Conservation (phyloP, 2,888 invertebrate genomes). For the Amblyjoppa fuscipennis region DNA sequence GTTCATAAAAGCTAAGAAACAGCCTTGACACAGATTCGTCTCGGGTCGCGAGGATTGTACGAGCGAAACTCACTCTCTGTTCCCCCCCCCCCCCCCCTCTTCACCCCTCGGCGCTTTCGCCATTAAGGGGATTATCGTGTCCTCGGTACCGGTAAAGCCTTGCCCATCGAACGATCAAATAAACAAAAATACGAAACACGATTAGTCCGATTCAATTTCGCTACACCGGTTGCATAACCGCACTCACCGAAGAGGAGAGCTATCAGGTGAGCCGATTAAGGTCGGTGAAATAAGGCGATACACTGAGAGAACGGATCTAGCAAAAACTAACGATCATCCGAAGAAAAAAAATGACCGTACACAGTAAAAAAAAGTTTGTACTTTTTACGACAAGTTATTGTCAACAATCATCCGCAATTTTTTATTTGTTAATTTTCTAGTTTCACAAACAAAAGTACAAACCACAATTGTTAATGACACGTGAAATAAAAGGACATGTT, state of each 20-base stretch:
- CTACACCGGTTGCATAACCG: not conserved
- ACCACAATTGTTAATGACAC: too few species aligned
- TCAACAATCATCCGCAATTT: too few species aligned
- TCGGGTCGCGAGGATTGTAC: constrained; percentile 19
- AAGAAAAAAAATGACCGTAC: too few species aligned
- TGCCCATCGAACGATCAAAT: not conserved
- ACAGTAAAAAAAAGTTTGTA: too few species aligned
- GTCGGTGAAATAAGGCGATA: not conserved
- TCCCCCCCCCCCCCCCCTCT: not conserved
- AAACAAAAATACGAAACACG: not conserved
- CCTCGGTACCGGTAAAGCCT: not conserved
- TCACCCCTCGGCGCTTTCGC: not conserved
- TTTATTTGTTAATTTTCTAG: too few species aligned
- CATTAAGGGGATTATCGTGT: constrained; percentile 42
- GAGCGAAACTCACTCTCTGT: constrained; percentile 3
- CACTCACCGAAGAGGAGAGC: not conserved
- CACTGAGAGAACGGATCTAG: too few species aligned
- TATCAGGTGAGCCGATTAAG: not conserved
- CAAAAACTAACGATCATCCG: too few species aligned
- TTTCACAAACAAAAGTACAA: too few species aligned
- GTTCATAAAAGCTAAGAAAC: constrained; percentile 10
- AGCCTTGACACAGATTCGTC: constrained; percentile 28
- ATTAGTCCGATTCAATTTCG: not conserved
- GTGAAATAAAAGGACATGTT: too few species aligned
- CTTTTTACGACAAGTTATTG: too few species aligned